Evolutionary conservation across 1,140 invertebrate genomes (phyloP).

Genomic region (Drosophila baimaii): DNA sequence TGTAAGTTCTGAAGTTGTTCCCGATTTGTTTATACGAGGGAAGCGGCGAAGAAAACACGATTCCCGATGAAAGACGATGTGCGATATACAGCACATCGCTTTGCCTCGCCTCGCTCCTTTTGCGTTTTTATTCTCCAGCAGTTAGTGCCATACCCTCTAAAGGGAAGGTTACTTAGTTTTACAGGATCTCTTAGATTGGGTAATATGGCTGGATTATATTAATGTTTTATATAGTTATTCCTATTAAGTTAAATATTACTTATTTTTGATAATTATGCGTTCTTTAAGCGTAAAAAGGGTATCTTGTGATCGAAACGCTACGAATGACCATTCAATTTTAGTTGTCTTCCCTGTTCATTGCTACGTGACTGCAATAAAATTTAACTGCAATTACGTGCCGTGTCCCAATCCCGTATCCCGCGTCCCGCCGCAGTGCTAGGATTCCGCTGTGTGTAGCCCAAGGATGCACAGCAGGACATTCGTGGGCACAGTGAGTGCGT

Average conservation of each 20-base stretch:
- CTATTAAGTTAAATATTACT: not conserved
- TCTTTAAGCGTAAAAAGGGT: slow-evolving; percentile 6
- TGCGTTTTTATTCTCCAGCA: slow-evolving; percentile 37
- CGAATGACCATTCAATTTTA: slow-evolving; percentile 23
- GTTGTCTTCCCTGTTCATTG: slow-evolving; percentile 41
- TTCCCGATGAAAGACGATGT: slow-evolving; percentile 43
- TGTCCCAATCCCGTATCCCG: slow-evolving; percentile 30
- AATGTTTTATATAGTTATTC: not conserved
- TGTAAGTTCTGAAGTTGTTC: slow-evolving; percentile 26
- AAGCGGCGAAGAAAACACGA: slow-evolving; percentile 23
- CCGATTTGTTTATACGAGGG: slow-evolving; percentile 32
- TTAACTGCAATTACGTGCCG: slow-evolving; percentile 78
- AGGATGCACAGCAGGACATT: slow-evolving; percentile 36
- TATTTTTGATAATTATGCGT: not conserved
- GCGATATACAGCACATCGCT: slow-evolving; percentile 26
- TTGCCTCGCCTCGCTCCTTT: slow-evolving; percentile 35
- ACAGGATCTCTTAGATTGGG: slow-evolving; percentile 8
- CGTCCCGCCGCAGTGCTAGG: slow-evolving; percentile 17
- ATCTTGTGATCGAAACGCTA: not conserved
- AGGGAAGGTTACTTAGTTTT: slow-evolving; percentile 23
- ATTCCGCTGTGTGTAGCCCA: slow-evolving; percentile 35
- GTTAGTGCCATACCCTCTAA: slow-evolving; percentile 7
- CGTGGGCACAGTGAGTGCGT: slow-evolving; percentile 32
- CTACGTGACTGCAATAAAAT: slow-evolving; percentile 79
- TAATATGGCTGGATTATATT: not conserved